Evolutionary conservation across 2,888 invertebrate species (phyloP).

Genomic region (Sinelater perroti): DNA sequence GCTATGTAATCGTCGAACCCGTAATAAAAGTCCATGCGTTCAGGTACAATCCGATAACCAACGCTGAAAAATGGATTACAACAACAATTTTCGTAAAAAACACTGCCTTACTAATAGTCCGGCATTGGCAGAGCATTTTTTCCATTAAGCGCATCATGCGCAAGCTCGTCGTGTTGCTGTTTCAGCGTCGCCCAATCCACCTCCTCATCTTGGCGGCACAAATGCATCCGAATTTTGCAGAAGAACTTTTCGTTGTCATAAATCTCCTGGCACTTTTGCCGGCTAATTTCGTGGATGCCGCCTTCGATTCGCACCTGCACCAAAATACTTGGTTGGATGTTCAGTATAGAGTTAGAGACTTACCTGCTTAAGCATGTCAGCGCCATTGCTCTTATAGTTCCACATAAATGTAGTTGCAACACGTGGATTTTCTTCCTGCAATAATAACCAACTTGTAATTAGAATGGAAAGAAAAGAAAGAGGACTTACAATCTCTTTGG

Average conservation of each 20-base stretch:
- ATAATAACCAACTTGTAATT: too few species aligned
- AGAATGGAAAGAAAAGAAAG: too few species aligned
- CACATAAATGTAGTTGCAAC: slow-evolving; percentile 61
- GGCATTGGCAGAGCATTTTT: slow-evolving; percentile 59
- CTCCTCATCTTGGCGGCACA: slow-evolving; percentile 60
- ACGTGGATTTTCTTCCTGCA: slow-evolving; percentile 58
- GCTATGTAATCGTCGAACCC: slow-evolving; percentile 58
- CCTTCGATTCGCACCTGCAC: slow-evolving; percentile 62
- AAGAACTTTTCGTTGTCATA: slow-evolving; percentile 61
- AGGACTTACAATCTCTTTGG: slow-evolving; percentile 59
- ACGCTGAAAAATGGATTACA: slow-evolving; percentile 53
- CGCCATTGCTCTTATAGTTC: slow-evolving; percentile 51
- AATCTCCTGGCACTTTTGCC: slow-evolving; percentile 52
- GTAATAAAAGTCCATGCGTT: slow-evolving; percentile 62
- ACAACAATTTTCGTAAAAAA: slow-evolving; percentile 9
- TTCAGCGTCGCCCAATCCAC: slow-evolving; percentile 62
- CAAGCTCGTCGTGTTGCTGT: slow-evolving; percentile 58
- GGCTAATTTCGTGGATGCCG: slow-evolving; percentile 52
- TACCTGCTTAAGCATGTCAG: slow-evolving; percentile 50
- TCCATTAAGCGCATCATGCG: slow-evolving; percentile 51
- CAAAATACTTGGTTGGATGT: neutral
- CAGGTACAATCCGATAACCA: slow-evolving; percentile 61
- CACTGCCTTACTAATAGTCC: slow-evolving; percentile 59
- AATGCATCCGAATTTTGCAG: slow-evolving; percentile 60
- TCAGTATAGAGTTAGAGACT: slow-evolving; percentile 3